These are phyloP conservation scores for Epizoanthus ramosus DNA, from an alignment of 92 coral and sea anemone genomes.

Conservation along the genomic window DNA sequence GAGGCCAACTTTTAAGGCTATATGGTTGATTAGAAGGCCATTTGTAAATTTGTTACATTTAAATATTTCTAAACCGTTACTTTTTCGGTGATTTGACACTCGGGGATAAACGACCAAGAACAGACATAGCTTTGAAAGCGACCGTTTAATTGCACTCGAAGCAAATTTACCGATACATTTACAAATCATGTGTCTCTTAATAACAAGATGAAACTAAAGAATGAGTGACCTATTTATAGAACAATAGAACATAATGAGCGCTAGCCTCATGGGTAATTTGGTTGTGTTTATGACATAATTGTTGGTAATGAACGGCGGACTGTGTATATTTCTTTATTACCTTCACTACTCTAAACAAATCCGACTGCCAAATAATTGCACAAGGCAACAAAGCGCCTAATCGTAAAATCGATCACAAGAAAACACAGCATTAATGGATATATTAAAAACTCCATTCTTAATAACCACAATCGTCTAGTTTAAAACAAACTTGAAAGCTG, in stretches of 20 bases:
- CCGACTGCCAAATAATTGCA: constrained; percentile 59
- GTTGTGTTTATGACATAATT: constrained; percentile 71
- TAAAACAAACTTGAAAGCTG: constrained; percentile 30
- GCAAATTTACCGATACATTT: constrained; percentile 35
- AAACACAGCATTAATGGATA: constrained; percentile 55
- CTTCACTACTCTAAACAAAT: constrained; percentile 53
- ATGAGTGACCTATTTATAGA: constrained; percentile 68
- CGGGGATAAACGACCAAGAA: not conserved
- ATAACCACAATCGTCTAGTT: constrained; percentile 12
- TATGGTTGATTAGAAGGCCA: constrained; percentile 64
- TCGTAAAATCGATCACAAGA: constrained; percentile 52
- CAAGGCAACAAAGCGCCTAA: constrained; percentile 53
- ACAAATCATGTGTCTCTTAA: constrained; percentile 48
- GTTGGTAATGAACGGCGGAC: constrained; percentile 60
- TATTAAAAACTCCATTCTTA: constrained; percentile 48
- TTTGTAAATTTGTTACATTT: constrained; percentile 47
- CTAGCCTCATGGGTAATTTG: constrained; percentile 64
- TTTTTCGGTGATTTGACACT: not conserved
- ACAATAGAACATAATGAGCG: constrained; percentile 63
- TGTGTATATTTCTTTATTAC: constrained; percentile 73
- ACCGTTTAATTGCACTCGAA: constrained; percentile 42
- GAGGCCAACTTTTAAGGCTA: constrained; percentile 73
- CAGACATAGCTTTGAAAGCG: not conserved
- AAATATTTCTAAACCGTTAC: constrained; percentile 14
- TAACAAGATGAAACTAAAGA: constrained; percentile 31